A percentile compares a stretch with the other conserved stretches of the same genome.
phyloP scores from a whole-genome alignment of 1,140 invertebrate species.

The Drosophila simulans region DNA sequence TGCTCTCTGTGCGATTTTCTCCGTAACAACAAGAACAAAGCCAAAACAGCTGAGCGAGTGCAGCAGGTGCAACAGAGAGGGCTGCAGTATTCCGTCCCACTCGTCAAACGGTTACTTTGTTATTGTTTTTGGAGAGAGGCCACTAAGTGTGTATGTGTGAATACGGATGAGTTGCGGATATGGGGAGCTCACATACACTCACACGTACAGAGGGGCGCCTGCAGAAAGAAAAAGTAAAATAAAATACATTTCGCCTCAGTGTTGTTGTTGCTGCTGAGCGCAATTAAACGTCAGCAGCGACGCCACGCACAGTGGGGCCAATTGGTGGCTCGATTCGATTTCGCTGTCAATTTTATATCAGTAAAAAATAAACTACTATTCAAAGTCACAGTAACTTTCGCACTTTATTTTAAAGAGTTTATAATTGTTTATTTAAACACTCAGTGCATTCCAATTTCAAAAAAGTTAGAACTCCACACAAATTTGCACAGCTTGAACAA shows the following conservation, averaged over 20 bases:
- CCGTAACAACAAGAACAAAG: constrained; percentile 38
- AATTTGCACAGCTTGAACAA: neutral
- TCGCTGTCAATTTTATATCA: neutral
- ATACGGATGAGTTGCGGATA: constrained; percentile 13
- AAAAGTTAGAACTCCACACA: too few relatives aligned
- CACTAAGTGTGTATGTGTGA: constrained; percentile 37
- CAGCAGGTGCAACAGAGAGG: constrained; percentile 24
- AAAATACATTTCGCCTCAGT: constrained; percentile 54
- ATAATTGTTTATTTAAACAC: too few relatives aligned
- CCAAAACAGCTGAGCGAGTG: constrained; percentile 31
- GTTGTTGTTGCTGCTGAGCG: constrained; percentile 59
- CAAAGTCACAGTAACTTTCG: too few relatives aligned
- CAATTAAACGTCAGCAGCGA: constrained; percentile 70
- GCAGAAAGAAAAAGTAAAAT: constrained; percentile 63
- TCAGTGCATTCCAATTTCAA: too few relatives aligned
- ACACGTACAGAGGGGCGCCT: constrained; percentile 31
- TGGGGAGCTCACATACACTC: constrained; percentile 29
- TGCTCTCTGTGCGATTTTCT: constrained; percentile 29
- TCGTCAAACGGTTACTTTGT: constrained; percentile 30
- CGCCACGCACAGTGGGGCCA: constrained; percentile 23
- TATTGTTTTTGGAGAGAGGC: constrained; percentile 45
- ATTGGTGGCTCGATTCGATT: neutral
- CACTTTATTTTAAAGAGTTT: too few relatives aligned
- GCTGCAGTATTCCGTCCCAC: constrained; percentile 12
- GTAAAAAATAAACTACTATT: too few relatives aligned